Base-by-base conservation (phyloP, 1,140 invertebrate genomes). In the Drosophila novamexicana region DNA sequence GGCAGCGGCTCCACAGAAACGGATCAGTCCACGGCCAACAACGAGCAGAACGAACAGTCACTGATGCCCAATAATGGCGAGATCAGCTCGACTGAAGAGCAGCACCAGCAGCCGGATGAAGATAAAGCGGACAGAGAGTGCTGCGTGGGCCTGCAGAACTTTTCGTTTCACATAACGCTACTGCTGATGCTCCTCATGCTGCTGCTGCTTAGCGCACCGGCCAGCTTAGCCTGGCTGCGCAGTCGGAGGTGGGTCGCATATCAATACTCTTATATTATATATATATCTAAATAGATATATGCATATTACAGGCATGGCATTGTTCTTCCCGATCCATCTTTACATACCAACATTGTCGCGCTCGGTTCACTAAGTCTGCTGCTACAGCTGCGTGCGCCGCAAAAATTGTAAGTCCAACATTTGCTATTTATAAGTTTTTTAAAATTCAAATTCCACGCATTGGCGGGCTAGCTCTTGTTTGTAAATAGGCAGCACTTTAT, bases 161-260 rank as follows among this genome's bases (percentile, higher is more conserved):
- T 84, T 63, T 93, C 94, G 69, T 95, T 95, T 76, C 95, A 95
- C 77, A 93, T 94, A 72, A 94, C 93, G 58, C 74, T 95, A 74
- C 94, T 95, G 67, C 93, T 94, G n/a, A 75, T 95, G 79, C 94
- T 95, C 88, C 75, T 93, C 37, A 68, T 93, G 50, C 92, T 94
- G 3, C 92, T 94, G 6, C 63, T 93, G 14, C 84, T 95, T 2
- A 95, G 94, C 89, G 73, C 94, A 6, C 94, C 94, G 2, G 92
- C 93, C 18, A 88, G 94, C 10, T 73, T 95, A 37, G 95, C 94
- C 6, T 95, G 95, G 95, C 93, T 94, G 1, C 93, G 94, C 66
- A 94, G 94, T 91, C 95, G 94, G 62, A 94, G 94, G 94, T 95
- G 92, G 93, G 93, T 93, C 9, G 18, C n/a, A 56, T 53, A 61